Conservation (phyloP, 2,888 invertebrate species). For the Apocheima hispidaria region DNA sequence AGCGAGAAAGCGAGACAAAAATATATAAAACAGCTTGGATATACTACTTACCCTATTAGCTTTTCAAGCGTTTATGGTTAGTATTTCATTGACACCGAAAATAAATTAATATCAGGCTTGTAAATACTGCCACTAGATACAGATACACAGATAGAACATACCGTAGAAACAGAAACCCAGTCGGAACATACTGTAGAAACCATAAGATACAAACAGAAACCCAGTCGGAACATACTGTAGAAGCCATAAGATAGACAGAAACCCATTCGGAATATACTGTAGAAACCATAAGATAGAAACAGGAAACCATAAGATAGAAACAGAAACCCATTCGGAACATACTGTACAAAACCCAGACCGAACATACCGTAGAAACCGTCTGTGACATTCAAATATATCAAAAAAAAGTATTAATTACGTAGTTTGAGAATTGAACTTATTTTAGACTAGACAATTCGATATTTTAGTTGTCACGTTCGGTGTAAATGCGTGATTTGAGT, state of each 20-base stretch:
- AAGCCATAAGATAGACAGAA: no score
- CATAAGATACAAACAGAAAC: no score
- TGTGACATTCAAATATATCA: conserved; percentile 27
- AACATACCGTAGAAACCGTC: background rate
- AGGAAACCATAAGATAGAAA: no score
- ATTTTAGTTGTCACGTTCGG: conserved; percentile 17
- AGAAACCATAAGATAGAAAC: no score
- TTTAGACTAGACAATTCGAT: conserved; percentile 27
- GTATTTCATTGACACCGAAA: no score
- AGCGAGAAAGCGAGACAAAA: no score
- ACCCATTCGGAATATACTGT: background rate
- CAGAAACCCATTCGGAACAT: no score
- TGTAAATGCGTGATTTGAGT: conserved; percentile 9
- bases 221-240: background rate
- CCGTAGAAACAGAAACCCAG: background rate
- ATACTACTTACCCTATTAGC: no score
- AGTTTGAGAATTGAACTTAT: conserved; percentile 27
- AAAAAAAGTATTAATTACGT: conserved; percentile 33
- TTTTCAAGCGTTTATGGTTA: no score
- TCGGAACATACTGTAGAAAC: background rate
- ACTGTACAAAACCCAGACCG: no score
- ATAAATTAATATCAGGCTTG: no score
- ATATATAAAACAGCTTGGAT: no score
- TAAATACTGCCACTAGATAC: conserved; percentile 47
- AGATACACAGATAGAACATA: conserved; percentile 1